A percentile compares a stretch with the other conserved stretches of the same genome.
phyloP scores from a whole-genome alignment of 2,797 vertebrate species.

The Danionella dracula region DNA sequence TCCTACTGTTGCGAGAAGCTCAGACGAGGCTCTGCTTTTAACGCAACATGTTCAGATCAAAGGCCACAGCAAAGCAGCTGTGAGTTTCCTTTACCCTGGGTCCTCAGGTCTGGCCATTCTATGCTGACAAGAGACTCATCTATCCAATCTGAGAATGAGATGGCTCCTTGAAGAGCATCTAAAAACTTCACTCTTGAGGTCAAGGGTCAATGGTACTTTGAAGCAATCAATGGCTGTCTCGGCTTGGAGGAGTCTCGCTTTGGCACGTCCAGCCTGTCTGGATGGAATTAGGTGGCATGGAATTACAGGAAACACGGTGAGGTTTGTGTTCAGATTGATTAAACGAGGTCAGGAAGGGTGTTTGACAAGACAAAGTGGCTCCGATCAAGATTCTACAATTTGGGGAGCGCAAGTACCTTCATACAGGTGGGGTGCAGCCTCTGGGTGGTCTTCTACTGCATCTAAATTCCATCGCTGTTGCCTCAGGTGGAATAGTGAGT shows the following conservation, averaged over 20 bases:
- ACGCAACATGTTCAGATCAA: constrained; percentile 42
- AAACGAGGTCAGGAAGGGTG: constrained; percentile 11
- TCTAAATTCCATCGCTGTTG: constrained; percentile 53
- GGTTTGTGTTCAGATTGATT: constrained; percentile 35
- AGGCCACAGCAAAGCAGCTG: constrained; percentile 43
- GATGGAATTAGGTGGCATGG: constrained; percentile 27
- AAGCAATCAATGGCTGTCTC: constrained; percentile 69
- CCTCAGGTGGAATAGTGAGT: constrained; percentile 50
- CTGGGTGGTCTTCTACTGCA: constrained; percentile 52
- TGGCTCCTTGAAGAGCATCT: constrained; percentile 29
- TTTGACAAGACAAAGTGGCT: constrained; percentile 16
- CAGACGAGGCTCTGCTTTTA: constrained; percentile 21
- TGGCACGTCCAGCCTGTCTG: constrained; percentile 52
- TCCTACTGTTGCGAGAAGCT: constrained; percentile 19
- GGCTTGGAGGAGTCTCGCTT: constrained; percentile 56
- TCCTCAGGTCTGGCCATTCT: constrained; percentile 31
- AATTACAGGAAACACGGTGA: constrained; percentile 33
- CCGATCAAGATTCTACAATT: constrained; percentile 2
- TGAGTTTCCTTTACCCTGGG: constrained; percentile 42
- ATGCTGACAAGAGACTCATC: constrained; percentile 30
- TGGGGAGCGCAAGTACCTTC: constrained; percentile 21
- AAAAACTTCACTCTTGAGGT: constrained; percentile 60
- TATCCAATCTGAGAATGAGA: constrained; percentile 27
- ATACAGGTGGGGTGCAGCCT: constrained; percentile 39
- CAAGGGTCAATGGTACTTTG: constrained; percentile 58